Conservation (phyloP, 2,888 invertebrate species). For the Parnassius apollo region DNA sequence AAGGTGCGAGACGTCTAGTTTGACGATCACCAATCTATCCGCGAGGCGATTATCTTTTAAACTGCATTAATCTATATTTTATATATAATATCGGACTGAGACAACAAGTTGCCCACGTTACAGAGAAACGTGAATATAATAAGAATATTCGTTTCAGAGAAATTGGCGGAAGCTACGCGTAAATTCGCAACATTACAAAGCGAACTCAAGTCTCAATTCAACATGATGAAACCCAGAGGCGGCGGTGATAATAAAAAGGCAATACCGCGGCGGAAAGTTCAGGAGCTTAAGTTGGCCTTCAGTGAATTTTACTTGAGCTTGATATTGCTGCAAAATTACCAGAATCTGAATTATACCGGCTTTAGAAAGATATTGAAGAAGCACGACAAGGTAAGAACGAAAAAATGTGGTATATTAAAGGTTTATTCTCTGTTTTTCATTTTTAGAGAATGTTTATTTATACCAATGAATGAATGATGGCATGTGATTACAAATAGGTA, state of each 20-base stretch:
- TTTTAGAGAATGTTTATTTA: too few species aligned
- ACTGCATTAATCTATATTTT: too few species aligned
- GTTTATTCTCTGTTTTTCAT: too few species aligned
- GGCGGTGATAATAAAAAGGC: conserved; percentile 68
- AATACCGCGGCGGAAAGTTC: conserved; percentile 89
- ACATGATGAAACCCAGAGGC: conserved; percentile 75
- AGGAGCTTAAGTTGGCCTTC: conserved; percentile 97
- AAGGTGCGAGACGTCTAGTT: too few species aligned
- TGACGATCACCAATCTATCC: too few species aligned
- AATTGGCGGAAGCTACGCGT: conserved; percentile 97
- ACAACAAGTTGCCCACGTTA: too few species aligned
- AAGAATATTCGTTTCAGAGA: conserved; percentile 82
- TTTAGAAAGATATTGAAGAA: conserved; percentile 99
- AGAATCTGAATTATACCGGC: conserved; percentile 98
- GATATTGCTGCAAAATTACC: conserved; percentile 98
- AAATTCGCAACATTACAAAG: conserved; percentile 95
- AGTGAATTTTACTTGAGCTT: conserved; percentile 99
- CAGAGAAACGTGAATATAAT: too few species aligned
- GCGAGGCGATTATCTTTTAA: too few species aligned
- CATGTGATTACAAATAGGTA: too few species aligned
- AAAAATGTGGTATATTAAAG: not conserved
- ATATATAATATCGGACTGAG: too few species aligned
- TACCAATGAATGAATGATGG: too few species aligned
- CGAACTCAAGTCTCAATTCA: conserved; percentile 87
- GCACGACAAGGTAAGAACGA: conserved; percentile 93